These are phyloP conservation scores for Melieria omissa DNA, from an alignment of 2,888 invertebrate genomes.

Conservation along the genomic window DNA sequence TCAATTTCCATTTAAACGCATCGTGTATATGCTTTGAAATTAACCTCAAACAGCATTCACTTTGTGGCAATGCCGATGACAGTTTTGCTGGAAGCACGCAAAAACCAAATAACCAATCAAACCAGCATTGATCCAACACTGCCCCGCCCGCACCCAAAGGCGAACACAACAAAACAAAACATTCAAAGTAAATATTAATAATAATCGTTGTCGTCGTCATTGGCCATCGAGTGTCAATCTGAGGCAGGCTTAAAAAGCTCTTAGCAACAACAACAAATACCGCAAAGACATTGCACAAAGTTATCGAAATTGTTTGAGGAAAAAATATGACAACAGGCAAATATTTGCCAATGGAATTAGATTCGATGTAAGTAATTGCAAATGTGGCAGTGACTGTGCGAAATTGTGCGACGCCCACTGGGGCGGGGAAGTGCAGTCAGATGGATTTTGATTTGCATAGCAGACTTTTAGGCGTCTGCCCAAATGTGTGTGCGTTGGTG, in stretches of 20 bases:
- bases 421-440: background rate
- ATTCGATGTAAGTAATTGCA: conserved; percentile 48
- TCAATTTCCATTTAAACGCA: background rate
- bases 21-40: conserved; percentile 21
- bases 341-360: conserved; percentile 37
- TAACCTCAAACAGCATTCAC: conserved; percentile 41
- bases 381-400: conserved; percentile 36
- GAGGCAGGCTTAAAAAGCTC: conserved; percentile 24
- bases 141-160: conserved; percentile 1
- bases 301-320: conserved; percentile 23
- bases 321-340: conserved; percentile 41
- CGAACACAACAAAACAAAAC: conserved; percentile 27
- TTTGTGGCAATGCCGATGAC: conserved; percentile 40
- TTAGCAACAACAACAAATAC: conserved; percentile 27
- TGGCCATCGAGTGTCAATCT: conserved; percentile 17
- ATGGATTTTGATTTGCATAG: background rate
- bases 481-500: conserved; percentile 1
- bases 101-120: conserved; percentile 23
- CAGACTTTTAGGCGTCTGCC: background rate
- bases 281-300: conserved; percentile 6
- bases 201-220: conserved; percentile 34
- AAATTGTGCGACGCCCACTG: background rate
- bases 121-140: background rate
- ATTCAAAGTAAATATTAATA: conserved; percentile 37
- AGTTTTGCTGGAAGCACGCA: conserved; percentile 37